Percentiles rank a stretch among this genome's conserved stretches.
Evolutionary conservation across 1,140 invertebrate species (phyloP).

Genomic region (Drusus annulatus): DNA sequence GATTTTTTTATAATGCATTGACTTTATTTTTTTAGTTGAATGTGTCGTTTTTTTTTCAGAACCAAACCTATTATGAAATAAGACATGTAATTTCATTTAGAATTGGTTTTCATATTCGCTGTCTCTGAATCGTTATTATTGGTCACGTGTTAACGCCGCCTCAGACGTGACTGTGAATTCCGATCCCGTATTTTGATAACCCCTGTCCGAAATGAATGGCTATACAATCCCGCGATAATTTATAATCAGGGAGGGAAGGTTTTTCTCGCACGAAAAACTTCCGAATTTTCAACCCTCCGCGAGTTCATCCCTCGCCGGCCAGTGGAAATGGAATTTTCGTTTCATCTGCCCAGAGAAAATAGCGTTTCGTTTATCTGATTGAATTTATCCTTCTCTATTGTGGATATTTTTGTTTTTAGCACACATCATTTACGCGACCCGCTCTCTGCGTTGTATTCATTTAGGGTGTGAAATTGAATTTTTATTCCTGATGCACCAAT

Average conservation of each 20-base stretch:
- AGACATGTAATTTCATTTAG: no score
- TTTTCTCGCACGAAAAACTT: conserved; percentile 10
- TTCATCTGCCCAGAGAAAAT: conserved; percentile 14
- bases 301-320: background rate
- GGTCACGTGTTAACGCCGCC: no score
- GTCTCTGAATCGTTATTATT: no score
- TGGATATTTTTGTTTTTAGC: conserved; percentile 23
- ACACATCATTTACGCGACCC: conserved; percentile 25
- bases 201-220: conserved; percentile 11
- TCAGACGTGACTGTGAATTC: no score
- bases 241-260: background rate
- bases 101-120: no score
- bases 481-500: conserved; percentile 1
- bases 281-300: background rate
- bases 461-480: background rate
- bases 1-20: no score
- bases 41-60: no score
- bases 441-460: background rate
- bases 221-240: background rate
- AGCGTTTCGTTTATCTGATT: conserved; percentile 34
- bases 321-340: conserved; percentile 28
- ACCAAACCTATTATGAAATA: no score
- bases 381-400: conserved; percentile 36
- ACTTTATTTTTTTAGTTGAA: no score
- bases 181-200: no score